Base-by-base conservation (phyloP, 2,797 vertebrate species). In the Lateolabrax maculatus region DNA sequence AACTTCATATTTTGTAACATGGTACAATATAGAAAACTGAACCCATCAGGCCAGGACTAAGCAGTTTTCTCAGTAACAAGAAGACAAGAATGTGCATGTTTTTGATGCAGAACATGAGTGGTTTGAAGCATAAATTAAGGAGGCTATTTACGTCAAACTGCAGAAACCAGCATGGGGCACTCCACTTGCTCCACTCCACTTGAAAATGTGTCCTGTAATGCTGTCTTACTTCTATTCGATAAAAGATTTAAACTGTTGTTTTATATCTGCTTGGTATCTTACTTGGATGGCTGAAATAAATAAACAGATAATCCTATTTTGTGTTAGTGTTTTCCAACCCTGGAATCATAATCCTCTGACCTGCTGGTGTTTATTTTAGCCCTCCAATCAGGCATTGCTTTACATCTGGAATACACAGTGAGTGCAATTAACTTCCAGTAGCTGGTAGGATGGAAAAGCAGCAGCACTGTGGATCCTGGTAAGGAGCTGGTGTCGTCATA, bases 401-500 rank as follows among this genome's bases (percentile, higher is more conserved):
- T 15, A 44, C 25, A 66, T 16, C 9, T 64, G 34, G 15, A 25
- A 57, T 2, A 18, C 19, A 65, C 13, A 41, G 18, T 11, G 3
- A 49, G 37, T 3, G n/a, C 5, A 56, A 46, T 57, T 12, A 34
- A 25, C 16, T 11, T n/a, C 11, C 3, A 18, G 53, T 15, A 7
- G 29, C 31, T 61, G 36, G 25, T n/a, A 6, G 27, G 51, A 31
- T 44, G 49, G 27, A 44, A 27, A 10, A 31, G 15, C 66, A 60
- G 29, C 11, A 6, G 53, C 3, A 10, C 21, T 11, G 25, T 18
- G 27, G 39, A 15, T 39, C 15, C 29, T 31, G 19, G 9, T 25
- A 13, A 29, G n/a, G 10, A 58, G 52, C 71, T 9, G 19, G 36
- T 52, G 56, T 46, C 43, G 39, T 67, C 65, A 43, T 43, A 66